phyloP scores from a whole-genome alignment of 2,797 vertebrate species.

The Rhadinocentrus ornatus region DNA sequence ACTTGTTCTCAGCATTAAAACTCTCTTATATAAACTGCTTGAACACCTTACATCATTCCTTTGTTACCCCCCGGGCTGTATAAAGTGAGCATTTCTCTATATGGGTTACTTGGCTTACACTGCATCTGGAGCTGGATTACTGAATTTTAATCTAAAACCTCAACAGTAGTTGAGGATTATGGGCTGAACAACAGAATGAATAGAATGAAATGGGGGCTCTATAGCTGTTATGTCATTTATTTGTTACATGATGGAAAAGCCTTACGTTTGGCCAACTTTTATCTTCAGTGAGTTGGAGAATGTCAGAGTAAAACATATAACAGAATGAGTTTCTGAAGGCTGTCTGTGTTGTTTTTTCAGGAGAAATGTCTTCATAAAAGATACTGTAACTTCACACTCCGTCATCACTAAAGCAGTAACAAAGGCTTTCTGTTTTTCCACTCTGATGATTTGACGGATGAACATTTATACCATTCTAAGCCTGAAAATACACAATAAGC shows the following conservation, averaged over 20 bases:
- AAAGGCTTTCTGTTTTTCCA: slow-evolving; percentile 30
- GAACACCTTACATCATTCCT: slow-evolving; percentile 9
- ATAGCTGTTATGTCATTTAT: slow-evolving; percentile 56
- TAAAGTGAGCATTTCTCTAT: slow-evolving; percentile 54
- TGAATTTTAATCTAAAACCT: slow-evolving; percentile 66
- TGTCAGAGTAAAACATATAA: slow-evolving; percentile 12
- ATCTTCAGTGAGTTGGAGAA: slow-evolving; percentile 19
- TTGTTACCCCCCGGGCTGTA: not conserved
- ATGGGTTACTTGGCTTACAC: slow-evolving; percentile 71
- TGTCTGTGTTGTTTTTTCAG: not conserved
- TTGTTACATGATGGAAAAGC: slow-evolving; percentile 25
- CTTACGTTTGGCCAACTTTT: slow-evolving; percentile 44
- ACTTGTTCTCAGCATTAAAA: slow-evolving; percentile 13
- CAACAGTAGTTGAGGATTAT: slow-evolving; percentile 68
- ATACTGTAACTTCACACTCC: slow-evolving; percentile 11
- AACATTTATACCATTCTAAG: slow-evolving; percentile 9
- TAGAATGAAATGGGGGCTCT: slow-evolving; percentile 37
- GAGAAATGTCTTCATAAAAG: not conserved
- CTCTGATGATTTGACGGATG: slow-evolving; percentile 17
- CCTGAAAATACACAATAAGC: slow-evolving; percentile 4
- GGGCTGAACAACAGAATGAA: slow-evolving; percentile 69
- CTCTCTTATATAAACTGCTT: slow-evolving; percentile 32
- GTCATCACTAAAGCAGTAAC: slow-evolving; percentile 14
- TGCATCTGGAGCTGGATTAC: slow-evolving; percentile 70
- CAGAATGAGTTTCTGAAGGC: not conserved